These are phyloP conservation scores for Coptodon bakossiorum DNA, from an alignment of 2,113 vertebrate genomes.

Conservation along the genomic window DNA sequence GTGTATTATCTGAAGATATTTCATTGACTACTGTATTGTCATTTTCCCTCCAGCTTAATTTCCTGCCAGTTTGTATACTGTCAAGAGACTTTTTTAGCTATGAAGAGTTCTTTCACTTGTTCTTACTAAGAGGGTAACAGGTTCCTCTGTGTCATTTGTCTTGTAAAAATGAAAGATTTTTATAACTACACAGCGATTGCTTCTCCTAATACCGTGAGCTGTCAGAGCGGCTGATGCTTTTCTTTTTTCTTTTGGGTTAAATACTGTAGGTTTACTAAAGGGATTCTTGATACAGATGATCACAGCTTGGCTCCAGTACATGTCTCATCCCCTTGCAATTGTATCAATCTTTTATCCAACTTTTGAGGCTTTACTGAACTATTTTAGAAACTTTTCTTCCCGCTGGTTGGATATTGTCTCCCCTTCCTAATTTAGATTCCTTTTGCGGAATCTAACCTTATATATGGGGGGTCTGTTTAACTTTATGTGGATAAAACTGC, in stretches of 20 bases:
- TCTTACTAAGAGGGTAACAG: background rate
- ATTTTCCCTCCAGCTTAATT: conserved; percentile 1
- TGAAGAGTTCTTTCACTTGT: background rate
- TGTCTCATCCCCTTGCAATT: background rate
- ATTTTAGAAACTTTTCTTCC: background rate
- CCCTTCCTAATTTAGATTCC: background rate
- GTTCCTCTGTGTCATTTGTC: background rate
- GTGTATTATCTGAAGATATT: background rate
- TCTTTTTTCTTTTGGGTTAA: background rate
- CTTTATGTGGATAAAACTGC: conserved; percentile 5
- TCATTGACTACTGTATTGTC: background rate
- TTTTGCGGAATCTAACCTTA: background rate
- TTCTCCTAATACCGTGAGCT: background rate
- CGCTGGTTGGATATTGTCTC: background rate
- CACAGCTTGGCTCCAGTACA: conserved; percentile 12
- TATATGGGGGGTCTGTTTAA: background rate
- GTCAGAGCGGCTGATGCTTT: background rate
- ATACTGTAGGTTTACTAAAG: background rate
- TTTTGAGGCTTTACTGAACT: background rate
- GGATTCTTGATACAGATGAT: conserved; percentile 16
- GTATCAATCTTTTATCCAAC: background rate
- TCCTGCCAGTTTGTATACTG: background rate
- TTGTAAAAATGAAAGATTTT: background rate
- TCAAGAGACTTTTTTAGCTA: background rate
- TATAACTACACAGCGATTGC: background rate